Conservation (phyloP, 2,888 invertebrate species). For the Drosophila stalkeri region DNA sequence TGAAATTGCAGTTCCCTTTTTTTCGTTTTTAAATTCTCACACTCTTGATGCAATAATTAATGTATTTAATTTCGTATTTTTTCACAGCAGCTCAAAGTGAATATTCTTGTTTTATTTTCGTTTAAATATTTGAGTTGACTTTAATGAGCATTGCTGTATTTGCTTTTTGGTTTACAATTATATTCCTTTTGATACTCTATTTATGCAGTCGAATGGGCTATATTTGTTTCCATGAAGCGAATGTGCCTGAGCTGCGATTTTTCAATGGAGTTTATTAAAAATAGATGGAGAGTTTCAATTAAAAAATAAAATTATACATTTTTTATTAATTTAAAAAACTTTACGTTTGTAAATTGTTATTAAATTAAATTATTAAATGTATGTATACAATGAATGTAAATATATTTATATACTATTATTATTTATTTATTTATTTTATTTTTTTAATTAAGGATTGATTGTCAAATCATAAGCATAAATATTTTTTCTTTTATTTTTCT, state of each 20-base stretch:
- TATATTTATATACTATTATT: no score
- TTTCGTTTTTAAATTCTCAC: not conserved
- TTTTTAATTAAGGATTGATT: no score
- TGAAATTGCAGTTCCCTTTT: not conserved
- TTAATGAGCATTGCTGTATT: conserved; percentile 12
- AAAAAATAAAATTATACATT: no score
- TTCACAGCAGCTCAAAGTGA: conserved; percentile 11
- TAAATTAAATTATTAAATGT: no score
- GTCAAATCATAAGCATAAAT: no score
- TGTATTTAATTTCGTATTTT: not conserved
- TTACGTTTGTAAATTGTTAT: no score
- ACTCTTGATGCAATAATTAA: not conserved
- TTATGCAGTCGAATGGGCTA: not conserved
- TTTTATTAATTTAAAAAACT: no score
- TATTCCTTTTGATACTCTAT: conserved; percentile 8
- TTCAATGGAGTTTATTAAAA: not conserved
- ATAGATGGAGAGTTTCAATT: no score
- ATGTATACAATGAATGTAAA: no score
- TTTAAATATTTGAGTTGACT: conserved; percentile 32
- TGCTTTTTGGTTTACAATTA: conserved; percentile 2
- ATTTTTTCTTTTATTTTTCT: no score
- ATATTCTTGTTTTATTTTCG: conserved; percentile 22
- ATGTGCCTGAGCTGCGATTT: not conserved
- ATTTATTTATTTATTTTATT: no score
- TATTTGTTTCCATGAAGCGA: not conserved